phyloP scores from a whole-genome alignment of 2,113 vertebrate species.

The Odocoileus hemionus region DNA sequence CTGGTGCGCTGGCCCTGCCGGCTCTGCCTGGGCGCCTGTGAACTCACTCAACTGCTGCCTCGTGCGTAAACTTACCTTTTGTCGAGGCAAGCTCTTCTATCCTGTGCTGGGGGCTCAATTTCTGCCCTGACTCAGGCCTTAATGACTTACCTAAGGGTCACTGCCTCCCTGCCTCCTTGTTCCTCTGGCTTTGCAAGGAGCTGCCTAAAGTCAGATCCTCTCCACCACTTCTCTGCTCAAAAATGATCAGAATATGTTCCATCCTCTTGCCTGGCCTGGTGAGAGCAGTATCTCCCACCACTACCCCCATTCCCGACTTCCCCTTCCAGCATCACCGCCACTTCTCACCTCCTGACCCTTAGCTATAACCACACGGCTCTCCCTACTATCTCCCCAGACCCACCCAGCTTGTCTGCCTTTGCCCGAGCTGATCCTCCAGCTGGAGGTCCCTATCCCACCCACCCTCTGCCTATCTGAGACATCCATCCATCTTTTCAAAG shows the following conservation, averaged over 20 bases:
- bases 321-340: neutral
- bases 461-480: too few relatives aligned
- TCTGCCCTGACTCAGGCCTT: neutral
- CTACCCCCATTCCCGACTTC: neutral
- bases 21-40: neutral
- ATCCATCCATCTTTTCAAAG: neutral
- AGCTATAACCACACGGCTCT: neutral
- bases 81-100: fast-evolving
- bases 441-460: neutral
- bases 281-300: too few relatives aligned
- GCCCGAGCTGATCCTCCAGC: neutral
- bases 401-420: neutral
- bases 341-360: neutral
- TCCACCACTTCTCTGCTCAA: neutral
- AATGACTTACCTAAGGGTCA: fast-evolving
- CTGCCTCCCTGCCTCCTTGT: neutral
- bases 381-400: neutral
- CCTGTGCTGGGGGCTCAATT: neutral
- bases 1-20: neutral
- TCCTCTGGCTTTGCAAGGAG: neutral
- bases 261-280: neutral
- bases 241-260: neutral
- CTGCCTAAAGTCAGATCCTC: neutral
- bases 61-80: fast-evolving
- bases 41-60: neutral